These are phyloP conservation scores for Sisor rabdophorus DNA, from an alignment of 2,113 vertebrate genomes.

Conservation along the genomic window DNA sequence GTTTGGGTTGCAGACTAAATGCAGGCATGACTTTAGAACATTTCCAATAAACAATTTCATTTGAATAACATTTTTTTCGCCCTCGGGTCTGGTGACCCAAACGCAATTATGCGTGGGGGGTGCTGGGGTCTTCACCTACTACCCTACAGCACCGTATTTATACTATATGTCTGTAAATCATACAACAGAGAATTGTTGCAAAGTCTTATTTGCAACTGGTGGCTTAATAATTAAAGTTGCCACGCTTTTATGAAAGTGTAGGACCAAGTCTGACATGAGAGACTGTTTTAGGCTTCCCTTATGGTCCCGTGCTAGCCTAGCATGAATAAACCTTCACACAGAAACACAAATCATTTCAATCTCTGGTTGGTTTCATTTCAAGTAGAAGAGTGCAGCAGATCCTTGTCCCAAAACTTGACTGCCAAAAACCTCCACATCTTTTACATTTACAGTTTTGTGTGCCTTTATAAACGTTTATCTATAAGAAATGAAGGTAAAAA, in stretches of 20 bases:
- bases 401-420: background rate
- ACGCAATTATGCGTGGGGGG: too few species aligned
- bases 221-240: background rate
- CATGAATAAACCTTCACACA: background rate
- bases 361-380: background rate
- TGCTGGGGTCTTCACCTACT: too few species aligned
- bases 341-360: background rate
- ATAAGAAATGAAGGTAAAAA: background rate
- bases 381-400: background rate
- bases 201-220: background rate
- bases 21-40: constrained; percentile 20
- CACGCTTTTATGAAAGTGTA: background rate
- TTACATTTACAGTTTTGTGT: background rate
- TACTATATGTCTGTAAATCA: background rate
- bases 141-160: too few species aligned
- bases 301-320: background rate
- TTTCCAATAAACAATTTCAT: background rate
- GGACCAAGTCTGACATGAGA: background rate
- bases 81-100: too few species aligned
- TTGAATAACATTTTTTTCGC: too few species aligned
- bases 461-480: background rate
- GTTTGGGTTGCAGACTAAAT: constrained; percentile 6
- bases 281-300: background rate
- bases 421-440: background rate
- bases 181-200: background rate